Percentiles rank a stretch among this genome's conserved stretches.
These are phyloP conservation scores for Drosophila murphyi DNA, from an alignment of 1,140 invertebrate species.

Conservation along the genomic window DNA sequence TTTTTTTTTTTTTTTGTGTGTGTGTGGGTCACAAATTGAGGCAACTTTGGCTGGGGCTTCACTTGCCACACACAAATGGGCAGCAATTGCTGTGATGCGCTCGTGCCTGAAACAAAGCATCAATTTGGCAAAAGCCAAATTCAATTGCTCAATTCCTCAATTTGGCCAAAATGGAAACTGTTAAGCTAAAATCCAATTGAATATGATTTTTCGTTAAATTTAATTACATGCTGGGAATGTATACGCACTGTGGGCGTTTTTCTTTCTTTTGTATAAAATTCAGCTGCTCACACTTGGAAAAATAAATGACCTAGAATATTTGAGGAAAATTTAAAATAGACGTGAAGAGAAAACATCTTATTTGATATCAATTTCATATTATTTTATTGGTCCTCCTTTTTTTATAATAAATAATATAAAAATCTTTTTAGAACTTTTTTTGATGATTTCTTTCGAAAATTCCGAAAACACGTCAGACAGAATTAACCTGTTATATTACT, in stretches of 20 bases:
- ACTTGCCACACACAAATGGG: slow-evolving; percentile 33
- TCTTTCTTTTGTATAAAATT: neutral
- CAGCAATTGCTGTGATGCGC: slow-evolving; percentile 36
- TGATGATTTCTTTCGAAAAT: no score
- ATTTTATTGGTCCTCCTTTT: no score
- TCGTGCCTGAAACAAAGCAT: slow-evolving; percentile 42
- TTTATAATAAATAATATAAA: no score
- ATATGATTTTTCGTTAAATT: slow-evolving; percentile 34
- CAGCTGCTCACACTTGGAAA: neutral
- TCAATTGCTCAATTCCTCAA: slow-evolving; percentile 21
- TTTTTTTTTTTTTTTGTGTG: neutral
- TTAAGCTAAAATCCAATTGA: slow-evolving; percentile 28
- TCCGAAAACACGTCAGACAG: no score
- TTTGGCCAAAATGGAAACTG: neutral
- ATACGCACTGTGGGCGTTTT: slow-evolving; percentile 8
- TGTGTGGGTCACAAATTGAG: slow-evolving; percentile 37
- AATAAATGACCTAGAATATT: neutral
- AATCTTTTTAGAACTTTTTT: no score
- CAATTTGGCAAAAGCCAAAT: slow-evolving; percentile 25
- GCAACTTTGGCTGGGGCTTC: slow-evolving; percentile 25
- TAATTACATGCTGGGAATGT: slow-evolving; percentile 24
- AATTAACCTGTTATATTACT: no score
- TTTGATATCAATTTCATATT: no score
- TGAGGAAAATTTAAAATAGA: no score
- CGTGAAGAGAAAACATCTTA: no score